phyloP scores from a whole-genome alignment of 2,888 invertebrate species.

The Drosophila tripunctata region DNA sequence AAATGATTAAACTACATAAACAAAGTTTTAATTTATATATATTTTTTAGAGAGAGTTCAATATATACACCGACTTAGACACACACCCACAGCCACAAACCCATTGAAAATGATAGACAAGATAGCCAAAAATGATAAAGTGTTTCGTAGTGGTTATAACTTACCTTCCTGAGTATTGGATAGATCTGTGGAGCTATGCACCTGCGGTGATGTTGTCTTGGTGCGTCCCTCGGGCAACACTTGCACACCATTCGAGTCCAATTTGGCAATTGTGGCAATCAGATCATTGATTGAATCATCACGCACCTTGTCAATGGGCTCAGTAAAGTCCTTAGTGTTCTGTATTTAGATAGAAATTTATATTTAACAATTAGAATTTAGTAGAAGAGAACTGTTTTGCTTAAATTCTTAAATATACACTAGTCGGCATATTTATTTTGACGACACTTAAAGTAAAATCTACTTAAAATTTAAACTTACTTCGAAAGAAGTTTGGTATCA shows the following conservation, averaged over 20 bases:
- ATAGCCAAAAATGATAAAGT: conserved; percentile 3
- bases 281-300: conserved; percentile 93
- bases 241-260: conserved; percentile 94
- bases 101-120: background rate
- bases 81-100: conserved; percentile 26
- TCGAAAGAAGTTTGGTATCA: too few species aligned
- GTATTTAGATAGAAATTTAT: background rate
- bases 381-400: too few species aligned
- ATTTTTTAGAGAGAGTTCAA: background rate
- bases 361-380: background rate
- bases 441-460: too few species aligned
- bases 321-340: conserved; percentile 86
- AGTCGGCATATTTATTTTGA: too few species aligned
- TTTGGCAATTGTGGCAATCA: conserved; percentile 94
- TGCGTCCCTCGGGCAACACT: conserved; percentile 86
- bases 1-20: background rate
- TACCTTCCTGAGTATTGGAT: conserved; percentile 84
- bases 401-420: too few species aligned
- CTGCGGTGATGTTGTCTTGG: conserved; percentile 87
- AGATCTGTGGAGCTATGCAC: conserved; percentile 91
- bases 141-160: conserved; percentile 27
- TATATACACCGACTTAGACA: conserved; percentile 9
- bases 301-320: conserved; percentile 91
- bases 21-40: background rate
- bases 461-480: too few species aligned